Percentiles rank a stretch among this genome's conserved stretches.
These are phyloP conservation scores for Cetoscarus ocellatus DNA, from an alignment of 2,797 vertebrate genomes.

Conservation along the genomic window DNA sequence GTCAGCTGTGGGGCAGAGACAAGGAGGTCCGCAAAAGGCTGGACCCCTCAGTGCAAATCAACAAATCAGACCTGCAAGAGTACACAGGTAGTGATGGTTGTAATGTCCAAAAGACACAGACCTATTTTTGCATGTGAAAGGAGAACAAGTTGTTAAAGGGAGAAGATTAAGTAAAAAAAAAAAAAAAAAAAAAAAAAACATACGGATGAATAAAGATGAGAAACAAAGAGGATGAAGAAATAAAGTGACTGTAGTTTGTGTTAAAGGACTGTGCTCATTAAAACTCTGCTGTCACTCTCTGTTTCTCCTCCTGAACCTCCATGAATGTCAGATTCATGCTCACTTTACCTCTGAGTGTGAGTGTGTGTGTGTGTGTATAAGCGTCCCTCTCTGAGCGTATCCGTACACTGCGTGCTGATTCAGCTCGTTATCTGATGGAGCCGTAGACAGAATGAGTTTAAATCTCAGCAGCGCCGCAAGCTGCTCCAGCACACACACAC, in stretches of 20 bases:
- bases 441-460: conserved; percentile 85
- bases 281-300: conserved; percentile 50
- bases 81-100: too few species aligned
- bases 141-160: background rate
- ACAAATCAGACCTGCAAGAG: too few species aligned
- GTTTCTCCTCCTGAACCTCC: conserved; percentile 37
- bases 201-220: background rate
- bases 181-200: too few species aligned
- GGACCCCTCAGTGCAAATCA: too few species aligned
- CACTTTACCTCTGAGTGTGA: conserved; percentile 17
- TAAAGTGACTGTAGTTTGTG: conserved; percentile 34
- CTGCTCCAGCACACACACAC: conserved; percentile 52
- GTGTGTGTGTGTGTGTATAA: conserved; percentile 21
- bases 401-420: conserved; percentile 71
- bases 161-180: too few species aligned
- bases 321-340: conserved; percentile 33
- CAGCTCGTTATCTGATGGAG: conserved; percentile 84
- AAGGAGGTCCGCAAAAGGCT: too few species aligned
- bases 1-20: too few species aligned
- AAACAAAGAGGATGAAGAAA: conserved; percentile 7
- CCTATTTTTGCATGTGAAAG: too few species aligned
- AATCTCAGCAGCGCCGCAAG: conserved; percentile 79
- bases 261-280: conserved; percentile 54
- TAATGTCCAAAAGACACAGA: too few species aligned
- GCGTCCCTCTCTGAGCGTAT: conserved; percentile 34